Evolutionary conservation across 2,113 vertebrate genomes (phyloP).

Genomic region (Ceuthmochares aereus): DNA sequence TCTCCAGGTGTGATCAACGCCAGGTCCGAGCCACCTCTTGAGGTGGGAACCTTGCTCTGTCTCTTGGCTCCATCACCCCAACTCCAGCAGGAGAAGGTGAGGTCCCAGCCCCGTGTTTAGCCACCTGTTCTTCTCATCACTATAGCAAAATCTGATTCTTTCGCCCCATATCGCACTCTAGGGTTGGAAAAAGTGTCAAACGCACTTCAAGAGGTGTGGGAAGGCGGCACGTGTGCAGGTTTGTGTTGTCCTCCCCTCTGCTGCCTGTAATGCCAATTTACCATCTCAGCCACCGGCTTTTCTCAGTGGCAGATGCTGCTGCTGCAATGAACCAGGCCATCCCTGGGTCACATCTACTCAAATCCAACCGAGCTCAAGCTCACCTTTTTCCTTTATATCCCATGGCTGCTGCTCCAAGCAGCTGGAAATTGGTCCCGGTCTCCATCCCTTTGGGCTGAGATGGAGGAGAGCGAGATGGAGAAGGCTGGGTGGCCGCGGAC

Average conservation of each 20-base stretch:
- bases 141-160: neutral
- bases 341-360: neutral
- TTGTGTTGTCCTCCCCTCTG: neutral
- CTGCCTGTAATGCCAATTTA: neutral
- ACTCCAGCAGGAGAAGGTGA: neutral
- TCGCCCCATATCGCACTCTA: neutral
- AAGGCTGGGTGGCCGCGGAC: neutral
- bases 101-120: neutral
- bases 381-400: neutral
- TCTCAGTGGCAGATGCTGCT: neutral
- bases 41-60: neutral
- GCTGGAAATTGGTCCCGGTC: neutral
- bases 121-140: fast-evolving
- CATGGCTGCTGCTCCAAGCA: neutral
- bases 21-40: neutral
- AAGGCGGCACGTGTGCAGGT: fast-evolving
- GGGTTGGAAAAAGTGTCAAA: neutral
- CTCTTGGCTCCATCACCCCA: neutral
- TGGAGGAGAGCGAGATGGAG: neutral
- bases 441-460: neutral
- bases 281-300: neutral
- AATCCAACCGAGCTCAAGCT: neutral
- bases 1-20: fast-evolving
- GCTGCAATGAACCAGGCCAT: neutral
- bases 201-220: neutral